A percentile compares a stretch with the other conserved stretches of the same genome.
Evolutionary conservation across 2,113 vertebrate species (phyloP).

Genomic region (Oncorhynchus kisutch): DNA sequence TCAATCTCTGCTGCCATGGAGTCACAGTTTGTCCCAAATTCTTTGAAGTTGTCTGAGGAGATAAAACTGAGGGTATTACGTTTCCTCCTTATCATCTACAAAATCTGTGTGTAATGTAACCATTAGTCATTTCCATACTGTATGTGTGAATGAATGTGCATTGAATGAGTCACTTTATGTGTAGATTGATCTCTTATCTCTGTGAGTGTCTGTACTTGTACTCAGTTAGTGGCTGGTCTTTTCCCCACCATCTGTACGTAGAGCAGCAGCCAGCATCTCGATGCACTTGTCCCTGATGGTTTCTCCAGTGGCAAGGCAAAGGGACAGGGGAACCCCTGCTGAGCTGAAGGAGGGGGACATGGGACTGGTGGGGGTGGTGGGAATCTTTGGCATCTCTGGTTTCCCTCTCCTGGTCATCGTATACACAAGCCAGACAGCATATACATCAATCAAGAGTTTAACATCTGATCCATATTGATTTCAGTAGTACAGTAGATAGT

Average conservation of each 20-base stretch:
- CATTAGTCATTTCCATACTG: too few relatives aligned
- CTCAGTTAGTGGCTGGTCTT: too few relatives aligned
- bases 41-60: constrained; percentile 84
- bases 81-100: background rate
- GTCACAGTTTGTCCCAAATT: constrained; percentile 87
- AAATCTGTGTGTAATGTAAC: background rate
- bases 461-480: background rate
- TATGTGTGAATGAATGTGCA: too few relatives aligned
- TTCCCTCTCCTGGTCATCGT: constrained; percentile 74
- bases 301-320: constrained; percentile 85
- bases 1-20: constrained; percentile 93
- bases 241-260: constrained; percentile 86
- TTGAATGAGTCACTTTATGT: too few relatives aligned
- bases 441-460: background rate
- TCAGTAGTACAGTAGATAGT: background rate
- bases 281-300: constrained; percentile 93
- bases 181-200: too few relatives aligned
- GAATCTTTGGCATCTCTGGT: constrained; percentile 74
- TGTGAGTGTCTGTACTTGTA: too few relatives aligned
- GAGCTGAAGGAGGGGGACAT: constrained; percentile 75
- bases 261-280: constrained; percentile 87
- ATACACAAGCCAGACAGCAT: constrained; percentile 13
- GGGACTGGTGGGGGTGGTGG: constrained; percentile 81
- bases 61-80: constrained; percentile 9
- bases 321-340: constrained; percentile 66